These are phyloP conservation scores for Tachina lurida DNA, from an alignment of 2,888 invertebrate genomes.

Conservation along the genomic window DNA sequence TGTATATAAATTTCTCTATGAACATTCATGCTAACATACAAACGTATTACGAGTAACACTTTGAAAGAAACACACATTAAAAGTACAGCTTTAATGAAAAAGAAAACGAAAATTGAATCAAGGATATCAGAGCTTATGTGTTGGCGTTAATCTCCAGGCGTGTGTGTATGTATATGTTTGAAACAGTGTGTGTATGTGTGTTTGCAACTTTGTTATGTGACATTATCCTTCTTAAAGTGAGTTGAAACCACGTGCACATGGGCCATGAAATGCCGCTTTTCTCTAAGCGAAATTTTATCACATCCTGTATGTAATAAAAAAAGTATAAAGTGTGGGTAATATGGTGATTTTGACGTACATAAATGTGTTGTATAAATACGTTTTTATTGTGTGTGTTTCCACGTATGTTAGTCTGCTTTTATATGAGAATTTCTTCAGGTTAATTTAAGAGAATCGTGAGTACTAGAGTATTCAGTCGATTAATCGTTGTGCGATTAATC, in stretches of 20 bases:
- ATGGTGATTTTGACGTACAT: not conserved
- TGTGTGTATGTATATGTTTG: too few relatives aligned
- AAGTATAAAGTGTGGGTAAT: not conserved
- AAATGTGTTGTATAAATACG: not conserved
- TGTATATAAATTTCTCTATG: not conserved
- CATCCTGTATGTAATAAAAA: not conserved
- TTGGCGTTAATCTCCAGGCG: not conserved
- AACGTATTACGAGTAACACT: not conserved
- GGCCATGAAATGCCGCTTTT: not conserved
- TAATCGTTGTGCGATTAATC: too few relatives aligned
- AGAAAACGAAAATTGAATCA: slow-evolving; percentile 43
- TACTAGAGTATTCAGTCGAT: too few relatives aligned
- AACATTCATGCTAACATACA: not conserved
- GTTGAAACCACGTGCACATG: not conserved
- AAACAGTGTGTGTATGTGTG: not conserved
- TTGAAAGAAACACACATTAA: not conserved
- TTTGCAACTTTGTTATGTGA: slow-evolving; percentile 16
- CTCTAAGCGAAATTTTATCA: not conserved
- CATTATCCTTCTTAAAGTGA: slow-evolving; percentile 27
- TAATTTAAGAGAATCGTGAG: not conserved
- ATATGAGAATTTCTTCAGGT: slow-evolving; percentile 6
- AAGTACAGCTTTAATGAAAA: slow-evolving; percentile 8
- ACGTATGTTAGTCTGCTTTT: not conserved
- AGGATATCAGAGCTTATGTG: slow-evolving; percentile 34
- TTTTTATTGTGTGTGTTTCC: not conserved